Conservation (phyloP, 1,140 invertebrate species). For the Drosophila bocki region DNA sequence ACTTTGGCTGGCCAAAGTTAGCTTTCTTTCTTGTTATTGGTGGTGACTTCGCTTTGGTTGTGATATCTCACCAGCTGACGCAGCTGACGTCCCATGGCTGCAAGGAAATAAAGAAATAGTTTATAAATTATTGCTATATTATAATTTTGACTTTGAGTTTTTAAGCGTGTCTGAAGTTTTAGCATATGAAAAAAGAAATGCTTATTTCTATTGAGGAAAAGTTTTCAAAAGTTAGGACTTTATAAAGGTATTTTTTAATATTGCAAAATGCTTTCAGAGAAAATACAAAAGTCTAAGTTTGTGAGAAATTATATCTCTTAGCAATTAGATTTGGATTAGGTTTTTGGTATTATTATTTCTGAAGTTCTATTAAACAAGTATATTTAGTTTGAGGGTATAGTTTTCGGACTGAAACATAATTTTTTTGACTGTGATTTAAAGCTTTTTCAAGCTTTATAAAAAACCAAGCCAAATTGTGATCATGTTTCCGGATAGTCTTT, state of each 20-base stretch:
- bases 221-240: too few relatives aligned
- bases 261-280: too few relatives aligned
- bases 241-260: too few relatives aligned
- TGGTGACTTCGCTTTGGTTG: not conserved
- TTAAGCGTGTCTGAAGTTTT: not conserved
- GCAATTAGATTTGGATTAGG: too few relatives aligned
- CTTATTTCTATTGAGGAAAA: not conserved
- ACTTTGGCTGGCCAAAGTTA: too few relatives aligned
- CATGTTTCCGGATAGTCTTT: not conserved
- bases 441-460: not conserved
- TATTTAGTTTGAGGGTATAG: not conserved
- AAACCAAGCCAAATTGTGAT: not conserved
- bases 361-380: too few relatives aligned
- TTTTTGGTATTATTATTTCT: too few relatives aligned
- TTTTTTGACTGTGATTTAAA: not conserved
- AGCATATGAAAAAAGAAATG: not conserved
- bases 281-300: too few relatives aligned
- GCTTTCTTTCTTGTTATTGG: not conserved
- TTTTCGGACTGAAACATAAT: not conserved
- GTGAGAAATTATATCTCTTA: too few relatives aligned
- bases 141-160: not conserved
- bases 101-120: not conserved
- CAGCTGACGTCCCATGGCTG: not conserved
- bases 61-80: not conserved
- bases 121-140: not conserved